Evolutionary conservation across 2,113 vertebrate genomes (phyloP).

Genomic region (Chionomys nivalis): DNA sequence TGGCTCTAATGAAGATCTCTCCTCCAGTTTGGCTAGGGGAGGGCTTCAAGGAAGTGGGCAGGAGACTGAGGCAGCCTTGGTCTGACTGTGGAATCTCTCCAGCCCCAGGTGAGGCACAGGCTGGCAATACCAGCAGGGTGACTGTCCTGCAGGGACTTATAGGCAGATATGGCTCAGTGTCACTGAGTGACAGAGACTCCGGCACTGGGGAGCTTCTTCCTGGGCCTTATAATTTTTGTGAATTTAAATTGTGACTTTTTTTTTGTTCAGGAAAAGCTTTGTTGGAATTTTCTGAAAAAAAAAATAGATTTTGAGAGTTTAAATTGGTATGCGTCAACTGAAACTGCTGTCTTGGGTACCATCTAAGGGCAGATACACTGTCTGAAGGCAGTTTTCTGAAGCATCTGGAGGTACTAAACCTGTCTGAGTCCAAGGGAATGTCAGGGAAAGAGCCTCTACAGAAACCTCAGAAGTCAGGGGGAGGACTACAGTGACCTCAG

Average conservation of each 20-base stretch:
- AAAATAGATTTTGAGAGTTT: background rate
- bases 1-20: conserved; percentile 55
- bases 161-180: background rate
- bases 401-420: background rate
- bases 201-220: background rate
- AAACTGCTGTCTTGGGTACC: background rate
- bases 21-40: background rate
- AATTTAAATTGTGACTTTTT: background rate
- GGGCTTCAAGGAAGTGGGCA: background rate
- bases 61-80: accelerated
- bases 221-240: background rate
- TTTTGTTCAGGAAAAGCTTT: background rate
- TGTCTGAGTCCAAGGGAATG: background rate
- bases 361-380: background rate
- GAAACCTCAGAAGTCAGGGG: background rate
- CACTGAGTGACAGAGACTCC: background rate
- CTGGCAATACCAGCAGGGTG: accelerated
- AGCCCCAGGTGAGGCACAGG: background rate
- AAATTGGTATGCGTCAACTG: background rate
- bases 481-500: too few relatives aligned
- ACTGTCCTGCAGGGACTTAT: accelerated
- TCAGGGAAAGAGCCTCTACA: background rate
- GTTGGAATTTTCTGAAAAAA: conserved; percentile 42
- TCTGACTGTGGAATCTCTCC: background rate
- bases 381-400: background rate